Base-by-base conservation (phyloP, 1,140 invertebrate species). In the Probaryconus sp. region DNA sequence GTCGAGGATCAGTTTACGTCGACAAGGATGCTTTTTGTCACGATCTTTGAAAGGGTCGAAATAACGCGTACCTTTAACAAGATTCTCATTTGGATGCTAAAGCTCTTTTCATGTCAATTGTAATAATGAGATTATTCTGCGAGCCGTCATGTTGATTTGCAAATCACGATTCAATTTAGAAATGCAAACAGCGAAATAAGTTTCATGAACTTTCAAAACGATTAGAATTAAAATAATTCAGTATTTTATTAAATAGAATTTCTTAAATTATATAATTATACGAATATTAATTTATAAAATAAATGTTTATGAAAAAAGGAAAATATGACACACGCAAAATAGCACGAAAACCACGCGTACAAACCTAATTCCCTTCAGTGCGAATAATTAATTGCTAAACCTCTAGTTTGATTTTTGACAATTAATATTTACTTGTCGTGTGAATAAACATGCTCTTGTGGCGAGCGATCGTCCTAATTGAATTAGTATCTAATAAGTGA, bases 91-190 rank as follows among this genome's bases (percentile, higher is more conserved):
- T 16, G 20, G 13, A 63, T 33, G 48, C 17, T 43, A 43, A 51
- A 51, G 35, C 10, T 51, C 37, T 43, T 50, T 38, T 63, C n/a
- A 47, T 37, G 45, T 42, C 60, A 43, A 51, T 51, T 63, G 26
- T 43, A 51, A 51, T 51, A 42, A 51, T 33, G 13, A 14, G 45
- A 63, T 51, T 51, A 42, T 26, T 4, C 14, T 38, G 6, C 9
- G 6, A 18, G 13, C 11, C 10, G 20, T 63, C 18, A 51, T 24
- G 10, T 35, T 26, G n/a, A n/a, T 43, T 43, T 43, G 10, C 43
- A 21, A 35, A 30, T 43, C 13, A 16, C 7, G 35, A 33, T n/a
- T 38, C 14, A 45, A 17, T 61, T 26, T 26, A 37, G 37, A 61
- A 38, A 45, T 6, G 14, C 35, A 21, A 21, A 31, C 24, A 31